These are phyloP conservation scores for Suricata suricatta DNA, from an alignment of 2,113 vertebrate species.

Conservation along the genomic window DNA sequence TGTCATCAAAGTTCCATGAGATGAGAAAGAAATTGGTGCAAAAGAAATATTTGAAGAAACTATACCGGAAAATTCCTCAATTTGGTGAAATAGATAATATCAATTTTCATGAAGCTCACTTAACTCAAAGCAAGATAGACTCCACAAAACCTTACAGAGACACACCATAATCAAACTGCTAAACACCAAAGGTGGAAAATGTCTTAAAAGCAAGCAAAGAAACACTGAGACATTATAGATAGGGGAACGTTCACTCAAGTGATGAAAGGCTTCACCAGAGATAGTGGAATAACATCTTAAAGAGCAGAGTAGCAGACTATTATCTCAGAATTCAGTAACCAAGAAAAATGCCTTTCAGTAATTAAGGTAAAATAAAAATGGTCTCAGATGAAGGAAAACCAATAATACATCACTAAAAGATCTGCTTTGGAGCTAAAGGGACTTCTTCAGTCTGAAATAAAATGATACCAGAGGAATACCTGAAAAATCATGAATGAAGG, in stretches of 20 bases:
- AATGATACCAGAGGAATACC: background rate
- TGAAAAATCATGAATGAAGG: background rate
- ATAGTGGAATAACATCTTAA: background rate
- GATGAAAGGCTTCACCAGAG: background rate
- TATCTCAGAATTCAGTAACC: background rate
- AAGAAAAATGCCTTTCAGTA: background rate
- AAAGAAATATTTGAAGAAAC: background rate
- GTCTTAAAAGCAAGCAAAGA: background rate
- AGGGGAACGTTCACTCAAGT: background rate
- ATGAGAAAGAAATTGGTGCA: background rate
- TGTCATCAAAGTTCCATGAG: background rate
- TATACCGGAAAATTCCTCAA: background rate
- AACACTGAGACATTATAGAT: background rate
- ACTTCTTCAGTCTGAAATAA: background rate
- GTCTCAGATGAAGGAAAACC: background rate
- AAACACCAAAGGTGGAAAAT: background rate
- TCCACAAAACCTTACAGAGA: background rate
- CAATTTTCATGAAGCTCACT: background rate
- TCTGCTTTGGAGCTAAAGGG: background rate
- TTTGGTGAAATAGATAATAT: background rate
- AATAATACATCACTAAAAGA: background rate
- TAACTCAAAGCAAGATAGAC: background rate
- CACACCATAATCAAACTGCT: background rate
- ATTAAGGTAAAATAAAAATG: background rate
- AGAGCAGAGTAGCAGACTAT: background rate